These are phyloP conservation scores for Trichogramma dendrolimi DNA, from an alignment of 2,888 invertebrate genomes.

Conservation along the genomic window DNA sequence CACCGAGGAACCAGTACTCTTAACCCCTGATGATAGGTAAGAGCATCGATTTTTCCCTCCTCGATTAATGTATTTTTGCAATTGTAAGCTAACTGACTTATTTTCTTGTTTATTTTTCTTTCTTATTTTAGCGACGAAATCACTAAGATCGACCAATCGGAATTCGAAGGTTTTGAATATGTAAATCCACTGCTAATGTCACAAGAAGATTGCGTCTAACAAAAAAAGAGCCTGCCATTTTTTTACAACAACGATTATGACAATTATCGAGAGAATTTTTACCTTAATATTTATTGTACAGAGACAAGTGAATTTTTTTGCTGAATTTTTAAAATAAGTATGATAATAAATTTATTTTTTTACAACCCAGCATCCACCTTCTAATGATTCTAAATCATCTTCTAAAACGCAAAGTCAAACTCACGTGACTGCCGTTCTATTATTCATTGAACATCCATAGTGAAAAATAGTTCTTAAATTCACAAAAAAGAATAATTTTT, in stretches of 20 bases:
- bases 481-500: too few species aligned
- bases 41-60: slow-evolving; percentile 11
- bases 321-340: too few species aligned
- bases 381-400: too few species aligned
- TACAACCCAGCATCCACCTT: too few species aligned
- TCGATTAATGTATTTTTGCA: neutral
- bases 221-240: slow-evolving; percentile 58
- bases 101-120: slow-evolving; percentile 13
- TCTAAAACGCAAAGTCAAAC: too few species aligned
- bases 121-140: slow-evolving; percentile 70
- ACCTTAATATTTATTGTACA: too few species aligned
- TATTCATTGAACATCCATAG: too few species aligned
- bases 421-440: too few species aligned
- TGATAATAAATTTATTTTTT: too few species aligned
- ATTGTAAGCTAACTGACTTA: slow-evolving; percentile 1
- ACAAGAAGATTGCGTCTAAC: slow-evolving; percentile 97
- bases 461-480: too few species aligned
- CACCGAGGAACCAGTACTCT: slow-evolving; percentile 94
- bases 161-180: slow-evolving; percentile 99
- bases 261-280: too few species aligned
- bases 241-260: slow-evolving; percentile 27
- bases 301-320: too few species aligned
- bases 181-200: slow-evolving; percentile 99
- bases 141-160: slow-evolving; percentile 96
- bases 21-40: slow-evolving; percentile 96